Evolutionary conservation across 2,888 invertebrate genomes (phyloP).

Genomic region (Drosophila kambysellisi): DNA sequence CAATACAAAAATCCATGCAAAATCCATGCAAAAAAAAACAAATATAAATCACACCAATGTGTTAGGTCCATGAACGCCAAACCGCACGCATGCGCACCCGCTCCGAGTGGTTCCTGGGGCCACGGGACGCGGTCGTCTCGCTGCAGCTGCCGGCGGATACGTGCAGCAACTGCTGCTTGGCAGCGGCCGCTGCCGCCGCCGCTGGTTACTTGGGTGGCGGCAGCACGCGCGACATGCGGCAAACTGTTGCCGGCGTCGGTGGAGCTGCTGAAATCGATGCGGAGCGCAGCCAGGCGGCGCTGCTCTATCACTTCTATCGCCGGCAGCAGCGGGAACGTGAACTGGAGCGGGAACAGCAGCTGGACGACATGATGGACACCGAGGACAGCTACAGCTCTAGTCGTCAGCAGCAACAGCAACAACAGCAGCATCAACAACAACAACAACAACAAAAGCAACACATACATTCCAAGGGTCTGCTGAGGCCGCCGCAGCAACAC

Average conservation of each 20-base stretch:
- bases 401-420: constrained; percentile 56
- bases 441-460: constrained; percentile 63
- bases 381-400: constrained; percentile 71
- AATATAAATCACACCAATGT: constrained; percentile 36
- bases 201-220: constrained; percentile 80
- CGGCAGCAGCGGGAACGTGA: constrained; percentile 69
- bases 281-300: constrained; percentile 58
- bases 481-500: constrained; percentile 68
- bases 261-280: constrained; percentile 40
- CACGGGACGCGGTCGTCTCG: constrained; percentile 81
- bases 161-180: constrained; percentile 83
- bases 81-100: constrained; percentile 98
- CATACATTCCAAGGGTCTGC: constrained; percentile 72
- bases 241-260: constrained; percentile 36
- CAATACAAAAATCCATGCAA: constrained; percentile 37
- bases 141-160: constrained; percentile 80
- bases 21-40: constrained; percentile 32
- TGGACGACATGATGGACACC: constrained; percentile 79
- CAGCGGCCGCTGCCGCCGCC: constrained; percentile 65
- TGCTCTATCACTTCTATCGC: constrained; percentile 79
- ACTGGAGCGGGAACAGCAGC: constrained; percentile 49
- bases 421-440: constrained; percentile 53
- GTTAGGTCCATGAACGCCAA: constrained; percentile 97
- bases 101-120: constrained; percentile 96
- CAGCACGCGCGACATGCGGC: constrained; percentile 73